Conservation (phyloP, 2,888 invertebrate species). For the Nysson spinosus region DNA sequence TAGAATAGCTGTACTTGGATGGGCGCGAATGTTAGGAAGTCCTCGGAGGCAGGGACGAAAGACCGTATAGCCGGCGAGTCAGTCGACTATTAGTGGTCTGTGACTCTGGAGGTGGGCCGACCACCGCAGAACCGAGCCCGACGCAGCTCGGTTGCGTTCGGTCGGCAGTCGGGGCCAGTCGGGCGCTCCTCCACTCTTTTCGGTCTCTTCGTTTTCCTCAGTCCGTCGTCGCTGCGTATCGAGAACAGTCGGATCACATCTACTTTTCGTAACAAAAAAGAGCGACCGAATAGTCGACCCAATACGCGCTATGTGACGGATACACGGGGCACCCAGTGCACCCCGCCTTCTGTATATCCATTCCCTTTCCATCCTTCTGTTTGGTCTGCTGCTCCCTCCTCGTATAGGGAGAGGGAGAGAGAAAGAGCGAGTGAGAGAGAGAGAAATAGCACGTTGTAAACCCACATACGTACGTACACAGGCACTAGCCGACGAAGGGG, state of each 20-base stretch:
- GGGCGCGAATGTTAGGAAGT: constrained; percentile 32
- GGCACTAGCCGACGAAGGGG: constrained; percentile 51
- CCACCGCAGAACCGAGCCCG: constrained; percentile 64
- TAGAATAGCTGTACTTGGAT: constrained; percentile 29
- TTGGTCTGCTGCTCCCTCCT: constrained; percentile 38
- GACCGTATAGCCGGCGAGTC: constrained; percentile 49
- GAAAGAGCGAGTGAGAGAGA: constrained; percentile 31
- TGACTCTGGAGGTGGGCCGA: constrained; percentile 64
- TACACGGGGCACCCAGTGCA: constrained; percentile 45
- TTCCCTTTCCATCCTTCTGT: constrained; percentile 38
- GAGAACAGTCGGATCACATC: constrained; percentile 46
- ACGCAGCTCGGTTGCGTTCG: constrained; percentile 64
- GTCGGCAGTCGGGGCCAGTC: constrained; percentile 61
- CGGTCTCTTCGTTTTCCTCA: constrained; percentile 53
- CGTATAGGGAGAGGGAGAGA: constrained; percentile 21
- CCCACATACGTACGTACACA: constrained; percentile 51
- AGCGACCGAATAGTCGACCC: constrained; percentile 53
- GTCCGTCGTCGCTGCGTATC: constrained; percentile 60
- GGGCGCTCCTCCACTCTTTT: constrained; percentile 53
- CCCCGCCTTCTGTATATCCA: constrained; percentile 45
- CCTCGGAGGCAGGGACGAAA: constrained; percentile 40
- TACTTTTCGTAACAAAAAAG: constrained; percentile 48
- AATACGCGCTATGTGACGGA: constrained; percentile 42
- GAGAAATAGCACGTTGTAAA: constrained; percentile 50
- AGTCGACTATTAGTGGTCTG: constrained; percentile 65